Conservation (phyloP, 2,888 invertebrate species). For the Shargacucullia verbasci region DNA sequence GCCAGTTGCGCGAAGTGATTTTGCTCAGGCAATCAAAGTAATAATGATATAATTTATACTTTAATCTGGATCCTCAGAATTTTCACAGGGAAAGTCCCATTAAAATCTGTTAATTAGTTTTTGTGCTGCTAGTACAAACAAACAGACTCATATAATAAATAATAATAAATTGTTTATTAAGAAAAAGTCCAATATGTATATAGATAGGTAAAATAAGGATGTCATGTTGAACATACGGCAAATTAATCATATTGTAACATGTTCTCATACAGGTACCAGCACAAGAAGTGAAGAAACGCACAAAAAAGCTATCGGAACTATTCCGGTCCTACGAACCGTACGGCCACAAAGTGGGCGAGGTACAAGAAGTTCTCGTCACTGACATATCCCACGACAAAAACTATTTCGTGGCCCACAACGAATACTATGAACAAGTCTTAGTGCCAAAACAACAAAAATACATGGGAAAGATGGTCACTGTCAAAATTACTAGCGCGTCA, state of each 20-base stretch:
- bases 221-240: too few species aligned
- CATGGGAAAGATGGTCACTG: slow-evolving; percentile 95
- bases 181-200: too few species aligned
- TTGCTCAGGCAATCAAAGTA: too few species aligned
- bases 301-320: slow-evolving; percentile 95
- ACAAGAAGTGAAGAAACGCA: slow-evolving; percentile 96
- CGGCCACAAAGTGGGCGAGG: slow-evolving; percentile 90
- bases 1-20: too few species aligned
- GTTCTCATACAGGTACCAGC: slow-evolving; percentile 90
- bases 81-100: too few species aligned
- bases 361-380: slow-evolving; percentile 95
- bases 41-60: too few species aligned
- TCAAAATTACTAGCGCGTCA: slow-evolving; percentile 91
- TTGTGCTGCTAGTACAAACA: too few species aligned
- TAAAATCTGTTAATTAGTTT: too few species aligned
- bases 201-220: too few species aligned
- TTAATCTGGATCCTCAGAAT: too few species aligned
- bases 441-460: slow-evolving; percentile 93
- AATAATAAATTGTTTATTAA: too few species aligned
- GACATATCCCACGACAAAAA: slow-evolving; percentile 97
- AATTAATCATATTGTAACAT: not conserved
- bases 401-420: slow-evolving; percentile 98
- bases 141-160: too few species aligned
- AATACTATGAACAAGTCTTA: slow-evolving; percentile 96
- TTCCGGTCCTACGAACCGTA: slow-evolving; percentile 97